Conservation (phyloP, 2,113 vertebrate genomes). For the Cheirogaleus medius region DNA sequence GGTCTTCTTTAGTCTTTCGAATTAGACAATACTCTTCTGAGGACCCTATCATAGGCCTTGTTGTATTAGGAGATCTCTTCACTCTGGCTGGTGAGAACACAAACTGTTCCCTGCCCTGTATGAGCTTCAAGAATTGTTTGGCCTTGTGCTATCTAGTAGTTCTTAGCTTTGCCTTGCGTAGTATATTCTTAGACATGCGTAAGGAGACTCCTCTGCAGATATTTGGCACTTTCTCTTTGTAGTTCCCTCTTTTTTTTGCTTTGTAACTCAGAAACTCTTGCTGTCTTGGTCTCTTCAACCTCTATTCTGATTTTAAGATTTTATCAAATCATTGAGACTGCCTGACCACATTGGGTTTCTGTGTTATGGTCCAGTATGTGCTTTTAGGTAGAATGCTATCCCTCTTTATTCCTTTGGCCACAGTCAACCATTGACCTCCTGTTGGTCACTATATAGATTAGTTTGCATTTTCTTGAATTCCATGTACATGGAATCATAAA, state of each 20-base stretch:
- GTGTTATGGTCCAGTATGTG: background rate
- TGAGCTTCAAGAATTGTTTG: background rate
- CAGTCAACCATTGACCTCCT: background rate
- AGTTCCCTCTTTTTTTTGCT: background rate
- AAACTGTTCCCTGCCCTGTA: background rate
- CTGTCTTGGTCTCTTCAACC: background rate
- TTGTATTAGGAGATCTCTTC: background rate
- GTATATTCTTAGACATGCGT: background rate
- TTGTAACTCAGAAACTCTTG: background rate
- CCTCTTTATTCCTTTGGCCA: background rate
- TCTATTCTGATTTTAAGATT: background rate
- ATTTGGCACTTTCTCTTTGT: background rate
- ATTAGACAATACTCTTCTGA: background rate
- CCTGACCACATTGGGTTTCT: background rate
- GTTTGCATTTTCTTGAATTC: background rate
- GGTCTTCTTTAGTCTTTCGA: background rate
- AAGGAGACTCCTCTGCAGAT: background rate
- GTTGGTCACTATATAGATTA: background rate
- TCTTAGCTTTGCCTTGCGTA: background rate
- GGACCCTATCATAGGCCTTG: background rate
- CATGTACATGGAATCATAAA: background rate
- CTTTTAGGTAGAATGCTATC: background rate
- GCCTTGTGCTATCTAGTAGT: background rate
- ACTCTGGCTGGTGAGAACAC: background rate
- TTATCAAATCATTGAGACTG: background rate